Conservation (phyloP, 2,797 vertebrate genomes). For the Sebastes matsubarae region DNA sequence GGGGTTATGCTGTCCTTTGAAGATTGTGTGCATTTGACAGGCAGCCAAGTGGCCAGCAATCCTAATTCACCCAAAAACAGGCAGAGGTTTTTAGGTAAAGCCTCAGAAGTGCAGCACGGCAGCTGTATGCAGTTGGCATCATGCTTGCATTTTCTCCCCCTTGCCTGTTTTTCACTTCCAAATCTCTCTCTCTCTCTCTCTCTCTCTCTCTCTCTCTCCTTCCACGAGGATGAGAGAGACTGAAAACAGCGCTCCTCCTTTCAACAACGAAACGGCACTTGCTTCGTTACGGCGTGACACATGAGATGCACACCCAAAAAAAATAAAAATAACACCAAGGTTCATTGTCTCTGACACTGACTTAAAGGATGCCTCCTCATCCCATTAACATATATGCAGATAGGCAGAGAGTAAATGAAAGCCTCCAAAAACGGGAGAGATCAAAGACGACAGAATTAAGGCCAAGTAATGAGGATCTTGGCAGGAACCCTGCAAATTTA, state of each 20-base stretch:
- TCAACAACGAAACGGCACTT: constrained; percentile 53
- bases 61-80: constrained; percentile 66
- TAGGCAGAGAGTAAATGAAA: constrained; percentile 70
- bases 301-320: constrained; percentile 24
- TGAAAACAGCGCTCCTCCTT: constrained; percentile 32
- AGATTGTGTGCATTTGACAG: constrained; percentile 63
- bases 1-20: constrained; percentile 67
- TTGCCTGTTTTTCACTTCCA: constrained; percentile 39
- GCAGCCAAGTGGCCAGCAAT: constrained; percentile 64
- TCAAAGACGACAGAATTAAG: constrained; percentile 82
- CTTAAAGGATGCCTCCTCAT: constrained; percentile 67
- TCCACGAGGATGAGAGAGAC: constrained; percentile 18
- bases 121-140: constrained; percentile 66
- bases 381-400: constrained; percentile 78
- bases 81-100: constrained; percentile 69
- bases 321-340: constrained; percentile 42
- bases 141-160: constrained; percentile 31
- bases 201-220: neutral
- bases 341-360: constrained; percentile 62
- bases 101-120: constrained; percentile 64
- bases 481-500: constrained; percentile 76
- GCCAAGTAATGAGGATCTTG: constrained; percentile 82
- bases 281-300: constrained; percentile 49
- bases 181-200: constrained; percentile 17
- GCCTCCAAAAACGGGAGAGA: constrained; percentile 69